Base-by-base conservation (phyloP, 2,888 invertebrate species). In the Lingula anatina region DNA sequence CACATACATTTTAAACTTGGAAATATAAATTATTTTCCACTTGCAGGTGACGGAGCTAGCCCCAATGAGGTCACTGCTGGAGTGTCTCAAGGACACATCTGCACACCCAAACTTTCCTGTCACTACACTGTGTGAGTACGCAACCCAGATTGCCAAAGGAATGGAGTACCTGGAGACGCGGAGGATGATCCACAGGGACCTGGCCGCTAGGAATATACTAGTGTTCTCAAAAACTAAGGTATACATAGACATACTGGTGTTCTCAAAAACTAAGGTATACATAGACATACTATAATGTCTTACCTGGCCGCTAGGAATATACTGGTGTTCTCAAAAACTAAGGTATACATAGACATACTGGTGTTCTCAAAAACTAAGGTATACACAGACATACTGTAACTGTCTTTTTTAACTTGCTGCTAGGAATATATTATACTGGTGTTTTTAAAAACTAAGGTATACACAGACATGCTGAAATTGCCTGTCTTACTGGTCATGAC, bases 131-230 rank as follows among this genome's bases (percentile, higher is more conserved):
- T 96, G 94, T 79, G 90, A 92, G 78, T 97, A 96, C 78, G 90
- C 94, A 35, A 85, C 89, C 71, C 95, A 96, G 80, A 93, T 96
- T 46, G 91, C 91, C 78, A 90, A 92, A 80, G 99, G 97, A 46
- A 99, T 99, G 97, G 87, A 89, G 74, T 99, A 97, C 80, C 82
- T 99, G 61, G 96, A 96, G 80, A 87, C 86, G 56, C 94, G 95
- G 80, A 84, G 96, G 76, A 85, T 99, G 68, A 96, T 99, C 71
- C 97, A 99, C 80, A 85, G 97, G 64, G 97, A 99, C 79, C 83
- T 99, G 70, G 97, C 97, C 2, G 96, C 97, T 27, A 83, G 97
- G 62, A 99, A 99, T 80, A 95, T 99, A 64, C 84, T 99, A 63
- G 97, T 99, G 0, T 97, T 96, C 79, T 89, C 88, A 53, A 92